phyloP scores from a whole-genome alignment of 2,113 vertebrate species.

The Tinamus guttatus region DNA sequence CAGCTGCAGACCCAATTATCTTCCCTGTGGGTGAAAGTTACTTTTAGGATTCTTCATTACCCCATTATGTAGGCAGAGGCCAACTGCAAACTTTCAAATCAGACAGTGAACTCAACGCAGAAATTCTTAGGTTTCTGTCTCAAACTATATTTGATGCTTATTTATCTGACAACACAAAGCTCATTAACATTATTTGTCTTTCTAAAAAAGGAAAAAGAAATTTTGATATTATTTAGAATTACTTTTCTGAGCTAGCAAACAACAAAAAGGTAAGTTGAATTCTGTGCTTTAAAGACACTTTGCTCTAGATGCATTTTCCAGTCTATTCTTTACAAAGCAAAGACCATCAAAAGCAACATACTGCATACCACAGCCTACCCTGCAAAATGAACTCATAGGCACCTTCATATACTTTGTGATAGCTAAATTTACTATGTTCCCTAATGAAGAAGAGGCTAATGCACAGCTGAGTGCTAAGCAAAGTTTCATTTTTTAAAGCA shows the following conservation, averaged over 20 bases:
- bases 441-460: accelerated
- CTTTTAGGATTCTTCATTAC: not conserved
- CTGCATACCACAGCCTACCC: not conserved
- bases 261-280: not conserved
- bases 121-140: not conserved
- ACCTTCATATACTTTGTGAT: not conserved
- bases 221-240: not conserved
- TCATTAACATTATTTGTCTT: not conserved
- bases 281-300: not conserved
- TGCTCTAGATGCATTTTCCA: not conserved
- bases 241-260: not conserved
- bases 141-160: not conserved
- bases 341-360: not conserved
- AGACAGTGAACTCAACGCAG: not conserved
- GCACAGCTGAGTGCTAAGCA: not conserved
- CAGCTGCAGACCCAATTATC: not conserved
- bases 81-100: not conserved
- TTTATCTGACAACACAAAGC: not conserved
- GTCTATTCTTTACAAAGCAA: not conserved
- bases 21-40: not conserved
- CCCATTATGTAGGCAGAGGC: not conserved
- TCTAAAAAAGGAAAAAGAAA: not conserved
- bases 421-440: not conserved
- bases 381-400: not conserved
- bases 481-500: not conserved